These are phyloP conservation scores for Saccostrea cuccullata DNA, from an alignment of 1,140 invertebrate species.

Conservation along the genomic window DNA sequence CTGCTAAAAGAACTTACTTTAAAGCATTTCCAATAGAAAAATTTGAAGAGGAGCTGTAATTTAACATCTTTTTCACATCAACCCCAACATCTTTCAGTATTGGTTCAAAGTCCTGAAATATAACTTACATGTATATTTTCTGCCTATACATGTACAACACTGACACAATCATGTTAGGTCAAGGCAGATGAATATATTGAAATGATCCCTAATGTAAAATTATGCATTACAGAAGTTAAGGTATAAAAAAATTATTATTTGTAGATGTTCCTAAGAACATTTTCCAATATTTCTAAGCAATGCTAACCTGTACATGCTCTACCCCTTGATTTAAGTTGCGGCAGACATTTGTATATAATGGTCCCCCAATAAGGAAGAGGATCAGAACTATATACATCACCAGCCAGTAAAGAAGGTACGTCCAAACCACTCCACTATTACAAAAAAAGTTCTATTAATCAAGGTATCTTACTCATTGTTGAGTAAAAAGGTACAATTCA, in stretches of 20 bases:
- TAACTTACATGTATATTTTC: too few relatives aligned
- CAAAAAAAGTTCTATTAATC: conserved; percentile 44
- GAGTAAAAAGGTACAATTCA: too few relatives aligned
- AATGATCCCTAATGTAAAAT: too few relatives aligned
- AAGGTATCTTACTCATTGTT: too few relatives aligned
- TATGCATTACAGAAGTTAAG: too few relatives aligned
- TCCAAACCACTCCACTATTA: conserved; percentile 88
- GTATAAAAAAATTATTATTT: too few relatives aligned
- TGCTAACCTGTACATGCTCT: conserved; percentile 55
- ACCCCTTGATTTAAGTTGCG: conserved; percentile 65
- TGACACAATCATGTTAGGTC: too few relatives aligned
- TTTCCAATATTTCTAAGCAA: too few relatives aligned
- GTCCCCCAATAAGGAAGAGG: conserved; percentile 86
- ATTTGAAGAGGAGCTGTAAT: neutral
- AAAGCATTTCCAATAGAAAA: neutral
- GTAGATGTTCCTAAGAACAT: too few relatives aligned
- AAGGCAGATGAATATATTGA: too few relatives aligned
- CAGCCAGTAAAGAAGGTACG: conserved; percentile 87
- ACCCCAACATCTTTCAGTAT: neutral
- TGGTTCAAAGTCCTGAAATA: neutral
- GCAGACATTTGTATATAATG: conserved; percentile 86
- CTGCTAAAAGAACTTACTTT: neutral
- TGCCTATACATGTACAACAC: too few relatives aligned
- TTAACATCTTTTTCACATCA: neutral
- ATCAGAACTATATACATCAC: conserved; percentile 85